A percentile compares a stretch with the other conserved stretches of the same genome.
Evolutionary conservation across 2,797 vertebrate species (phyloP).

Genomic region (Salmo trutta): DNA sequence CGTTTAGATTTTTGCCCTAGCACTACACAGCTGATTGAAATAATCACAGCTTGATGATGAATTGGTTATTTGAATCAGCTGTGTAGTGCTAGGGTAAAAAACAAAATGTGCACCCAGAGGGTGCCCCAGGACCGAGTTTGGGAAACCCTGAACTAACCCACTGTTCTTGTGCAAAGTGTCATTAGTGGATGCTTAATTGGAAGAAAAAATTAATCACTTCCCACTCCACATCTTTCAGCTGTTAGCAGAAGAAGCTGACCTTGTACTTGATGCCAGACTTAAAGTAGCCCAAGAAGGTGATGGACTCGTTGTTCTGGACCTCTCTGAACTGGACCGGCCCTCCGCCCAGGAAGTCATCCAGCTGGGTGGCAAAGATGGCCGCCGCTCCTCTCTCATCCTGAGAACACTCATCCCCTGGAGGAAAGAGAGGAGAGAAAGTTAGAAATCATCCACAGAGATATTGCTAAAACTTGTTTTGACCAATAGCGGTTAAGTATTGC

Average conservation of each 20-base stretch:
- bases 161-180: not conserved
- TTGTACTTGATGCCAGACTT: conserved; percentile 87
- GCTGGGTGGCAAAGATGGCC: conserved; percentile 86
- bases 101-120: too few species aligned
- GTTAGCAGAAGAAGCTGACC: conserved; percentile 55
- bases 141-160: not conserved
- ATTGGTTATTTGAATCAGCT: too few species aligned
- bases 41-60: too few species aligned
- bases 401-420: conserved; percentile 80
- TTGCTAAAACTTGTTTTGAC: not conserved
- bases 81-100: too few species aligned
- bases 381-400: conserved; percentile 85
- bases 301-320: conserved; percentile 84
- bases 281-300: conserved; percentile 87
- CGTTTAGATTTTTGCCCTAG: too few species aligned
- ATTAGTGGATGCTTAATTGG: not conserved
- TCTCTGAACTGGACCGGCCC: conserved; percentile 83
- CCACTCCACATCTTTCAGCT: not conserved
- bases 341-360: conserved; percentile 83
- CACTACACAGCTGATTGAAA: too few species aligned
- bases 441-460: conserved; percentile 1
- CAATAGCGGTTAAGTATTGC: too few species aligned
- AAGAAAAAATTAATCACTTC: not conserved
- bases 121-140: too few species aligned
- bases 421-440: not conserved